Conservation (phyloP, 92 coral and sea anemone genomes). For the Meandrina meandrites region DNA sequence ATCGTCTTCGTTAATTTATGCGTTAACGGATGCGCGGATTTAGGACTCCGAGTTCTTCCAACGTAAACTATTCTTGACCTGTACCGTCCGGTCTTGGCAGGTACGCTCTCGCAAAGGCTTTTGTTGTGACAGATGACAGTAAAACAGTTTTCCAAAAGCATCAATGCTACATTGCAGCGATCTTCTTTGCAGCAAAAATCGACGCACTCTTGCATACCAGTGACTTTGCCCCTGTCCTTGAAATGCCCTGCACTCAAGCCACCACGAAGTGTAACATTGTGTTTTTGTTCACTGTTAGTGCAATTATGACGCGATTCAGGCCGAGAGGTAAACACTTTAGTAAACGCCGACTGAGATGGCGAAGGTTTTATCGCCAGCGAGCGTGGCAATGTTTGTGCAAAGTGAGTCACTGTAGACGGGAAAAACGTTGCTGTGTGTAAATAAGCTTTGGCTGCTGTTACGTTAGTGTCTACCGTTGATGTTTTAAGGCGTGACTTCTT, state of each 20-base stretch:
- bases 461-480: not conserved
- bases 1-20: conserved; percentile 37
- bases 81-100: conserved; percentile 77
- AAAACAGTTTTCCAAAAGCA: conserved; percentile 76
- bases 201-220: conserved; percentile 46
- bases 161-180: conserved; percentile 74
- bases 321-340: conserved; percentile 20
- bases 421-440: not conserved
- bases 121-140: conserved; percentile 62
- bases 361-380: conserved; percentile 15
- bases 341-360: conserved; percentile 36
- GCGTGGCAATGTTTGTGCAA: not conserved
- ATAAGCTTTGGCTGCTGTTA: not conserved
- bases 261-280: conserved; percentile 66
- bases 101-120: conserved; percentile 79
- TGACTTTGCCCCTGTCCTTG: conserved; percentile 66
- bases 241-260: conserved; percentile 77
- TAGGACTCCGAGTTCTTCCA: not conserved
- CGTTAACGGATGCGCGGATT: not conserved
- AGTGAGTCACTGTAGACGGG: not conserved
- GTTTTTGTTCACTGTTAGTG: conserved; percentile 38
- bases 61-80: conserved; percentile 72
- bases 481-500: not conserved
- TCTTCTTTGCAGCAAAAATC: conserved; percentile 62
- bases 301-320: conserved; percentile 45